These are phyloP conservation scores for Caenorhabditis angaria DNA, from an alignment of 2,888 invertebrate species.

Conservation along the genomic window DNA sequence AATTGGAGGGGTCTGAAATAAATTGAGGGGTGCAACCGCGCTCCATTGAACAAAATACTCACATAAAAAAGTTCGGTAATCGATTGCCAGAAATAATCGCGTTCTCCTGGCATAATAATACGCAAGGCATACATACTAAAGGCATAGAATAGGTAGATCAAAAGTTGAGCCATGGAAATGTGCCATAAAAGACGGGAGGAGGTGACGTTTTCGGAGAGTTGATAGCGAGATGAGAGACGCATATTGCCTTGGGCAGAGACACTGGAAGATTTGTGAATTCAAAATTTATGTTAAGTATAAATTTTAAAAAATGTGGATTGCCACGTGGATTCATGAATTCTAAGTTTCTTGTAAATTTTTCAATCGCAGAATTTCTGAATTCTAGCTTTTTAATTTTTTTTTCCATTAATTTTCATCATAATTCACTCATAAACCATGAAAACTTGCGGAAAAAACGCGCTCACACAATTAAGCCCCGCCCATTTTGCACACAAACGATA, in stretches of 20 bases:
- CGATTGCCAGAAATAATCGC: constrained; percentile 27
- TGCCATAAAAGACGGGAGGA: constrained; percentile 23
- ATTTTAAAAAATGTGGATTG: too few species aligned
- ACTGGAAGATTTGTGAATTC: too few species aligned
- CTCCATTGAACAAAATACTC: constrained; percentile 3
- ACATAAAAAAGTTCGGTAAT: constrained; percentile 37
- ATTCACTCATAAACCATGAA: too few species aligned
- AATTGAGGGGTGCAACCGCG: not conserved
- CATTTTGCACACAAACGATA: too few species aligned
- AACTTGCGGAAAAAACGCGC: too few species aligned
- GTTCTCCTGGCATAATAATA: constrained; percentile 13
- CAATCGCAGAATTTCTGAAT: too few species aligned
- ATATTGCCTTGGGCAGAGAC: too few species aligned
- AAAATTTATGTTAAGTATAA: constrained; percentile 11
- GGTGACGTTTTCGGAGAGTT: constrained; percentile 29
- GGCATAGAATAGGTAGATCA: constrained; percentile 29
- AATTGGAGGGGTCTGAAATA: constrained; percentile 29
- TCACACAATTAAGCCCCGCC: too few species aligned
- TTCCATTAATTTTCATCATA: too few species aligned
- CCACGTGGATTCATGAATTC: too few species aligned
- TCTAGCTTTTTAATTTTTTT: too few species aligned
- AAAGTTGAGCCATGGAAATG: constrained; percentile 29
- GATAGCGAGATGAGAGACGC: constrained; percentile 25
- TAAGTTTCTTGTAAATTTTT: too few species aligned
- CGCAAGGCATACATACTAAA: constrained; percentile 24